A percentile compares a stretch with the other conserved stretches of the same genome.
These are phyloP conservation scores for Morinoia aosen DNA, from an alignment of 2,888 invertebrate species.

Conservation along the genomic window DNA sequence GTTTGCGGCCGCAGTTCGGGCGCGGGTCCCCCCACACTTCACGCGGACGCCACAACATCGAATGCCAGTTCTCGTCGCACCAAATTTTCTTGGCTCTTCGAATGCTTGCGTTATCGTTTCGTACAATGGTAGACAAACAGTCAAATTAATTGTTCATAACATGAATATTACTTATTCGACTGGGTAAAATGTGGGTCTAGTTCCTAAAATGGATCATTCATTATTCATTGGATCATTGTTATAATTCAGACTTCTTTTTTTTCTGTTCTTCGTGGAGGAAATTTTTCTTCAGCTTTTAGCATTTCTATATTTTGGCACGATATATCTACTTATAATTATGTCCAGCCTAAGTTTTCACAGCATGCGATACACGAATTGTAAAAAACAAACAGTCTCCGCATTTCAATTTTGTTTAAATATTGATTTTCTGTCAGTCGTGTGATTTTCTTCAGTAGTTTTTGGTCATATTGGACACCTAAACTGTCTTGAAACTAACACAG, in stretches of 20 bases:
- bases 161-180: neutral
- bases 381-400: too few species aligned
- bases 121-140: neutral
- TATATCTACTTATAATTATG: neutral
- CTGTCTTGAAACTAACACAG: neutral
- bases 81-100: neutral
- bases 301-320: neutral
- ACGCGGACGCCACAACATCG: too few species aligned
- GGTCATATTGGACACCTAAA: neutral
- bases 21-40: too few species aligned
- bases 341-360: neutral
- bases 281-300: neutral
- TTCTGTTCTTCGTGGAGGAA: neutral
- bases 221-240: too few species aligned
- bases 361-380: too few species aligned
- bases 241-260: neutral
- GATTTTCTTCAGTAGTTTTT: too few species aligned
- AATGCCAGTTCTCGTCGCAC: too few species aligned
- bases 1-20: too few species aligned
- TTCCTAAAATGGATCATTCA: neutral
- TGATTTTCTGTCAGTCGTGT: too few species aligned
- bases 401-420: too few species aligned
- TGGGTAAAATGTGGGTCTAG: neutral
- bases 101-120: neutral
- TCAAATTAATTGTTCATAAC: neutral